Percentiles rank a stretch among this genome's conserved stretches.
These are phyloP conservation scores for Echinometra lucunter DNA, from an alignment of 53 echinoderm and acorn worm species.

Conservation along the genomic window DNA sequence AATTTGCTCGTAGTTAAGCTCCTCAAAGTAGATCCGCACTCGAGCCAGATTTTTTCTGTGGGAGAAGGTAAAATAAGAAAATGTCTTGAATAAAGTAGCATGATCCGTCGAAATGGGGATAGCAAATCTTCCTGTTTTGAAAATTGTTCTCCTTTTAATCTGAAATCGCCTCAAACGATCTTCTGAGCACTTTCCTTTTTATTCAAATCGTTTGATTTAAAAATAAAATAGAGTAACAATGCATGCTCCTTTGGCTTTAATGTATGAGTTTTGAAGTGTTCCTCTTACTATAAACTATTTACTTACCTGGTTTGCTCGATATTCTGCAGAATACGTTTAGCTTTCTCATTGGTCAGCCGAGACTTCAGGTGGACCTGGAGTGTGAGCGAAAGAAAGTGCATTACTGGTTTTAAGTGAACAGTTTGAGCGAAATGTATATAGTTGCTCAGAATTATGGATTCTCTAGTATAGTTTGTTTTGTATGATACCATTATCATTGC, in stretches of 20 bases:
- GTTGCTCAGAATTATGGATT: background rate
- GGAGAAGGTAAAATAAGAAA: background rate
- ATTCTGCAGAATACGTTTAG: conserved; percentile 66
- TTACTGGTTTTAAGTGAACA: background rate
- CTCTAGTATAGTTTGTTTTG: too few species aligned
- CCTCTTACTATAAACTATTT: background rate
- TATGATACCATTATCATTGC: too few species aligned
- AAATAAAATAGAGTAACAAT: too few species aligned
- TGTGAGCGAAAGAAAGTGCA: background rate
- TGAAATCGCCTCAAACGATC: too few species aligned
- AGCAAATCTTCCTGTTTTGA: too few species aligned
- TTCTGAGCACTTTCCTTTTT: too few species aligned
- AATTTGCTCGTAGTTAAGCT: conserved; percentile 88
- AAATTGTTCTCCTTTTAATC: too few species aligned
- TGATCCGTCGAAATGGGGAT: too few species aligned
- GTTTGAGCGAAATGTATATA: background rate
- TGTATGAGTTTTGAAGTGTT: too few species aligned
- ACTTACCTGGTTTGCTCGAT: conserved; percentile 80
- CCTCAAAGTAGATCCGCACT: conserved; percentile 49
- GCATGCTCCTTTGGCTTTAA: too few species aligned
- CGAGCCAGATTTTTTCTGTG: conserved; percentile 36
- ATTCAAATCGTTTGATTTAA: too few species aligned
- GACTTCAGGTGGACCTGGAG: conserved; percentile 72
- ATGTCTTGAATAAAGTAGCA: too few species aligned
- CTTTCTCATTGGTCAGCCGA: conserved; percentile 71